A percentile compares a stretch with the other conserved stretches of the same genome.
Evolutionary conservation across 2,797 vertebrate species (phyloP).

Genomic region (Phalloptychus januarius): DNA sequence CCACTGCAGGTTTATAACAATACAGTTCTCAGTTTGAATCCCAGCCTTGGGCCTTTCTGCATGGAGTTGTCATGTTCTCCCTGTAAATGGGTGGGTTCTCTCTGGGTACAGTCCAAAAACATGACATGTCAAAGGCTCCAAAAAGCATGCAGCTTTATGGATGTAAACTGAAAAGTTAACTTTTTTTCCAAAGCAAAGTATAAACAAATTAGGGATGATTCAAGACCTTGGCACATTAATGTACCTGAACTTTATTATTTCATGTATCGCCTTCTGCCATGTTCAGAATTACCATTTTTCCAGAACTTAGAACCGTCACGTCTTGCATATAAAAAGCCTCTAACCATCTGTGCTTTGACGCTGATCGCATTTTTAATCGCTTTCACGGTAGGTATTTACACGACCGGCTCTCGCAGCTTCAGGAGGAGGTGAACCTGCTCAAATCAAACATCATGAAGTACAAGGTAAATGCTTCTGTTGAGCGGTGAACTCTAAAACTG

Average conservation of each 20-base stretch:
- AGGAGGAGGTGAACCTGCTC: conserved; percentile 93
- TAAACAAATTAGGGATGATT: background rate
- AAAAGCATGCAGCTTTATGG: background rate
- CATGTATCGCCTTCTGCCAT: background rate
- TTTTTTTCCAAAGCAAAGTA: background rate
- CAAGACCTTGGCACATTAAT: background rate
- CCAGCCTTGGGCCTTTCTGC: background rate
- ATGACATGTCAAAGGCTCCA: background rate
- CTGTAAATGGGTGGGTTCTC: background rate
- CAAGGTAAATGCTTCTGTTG: conserved; percentile 82
- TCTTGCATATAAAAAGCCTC: background rate
- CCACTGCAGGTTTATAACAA: background rate
- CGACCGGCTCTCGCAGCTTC: conserved; percentile 92
- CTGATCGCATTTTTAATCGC: conserved; percentile 4
- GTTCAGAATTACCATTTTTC: conserved; percentile 4
- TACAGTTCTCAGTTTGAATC: background rate
- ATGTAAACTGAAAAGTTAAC: background rate
- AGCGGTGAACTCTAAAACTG: background rate
- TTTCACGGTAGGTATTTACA: conserved; percentile 89
- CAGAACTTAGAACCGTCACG: background rate
- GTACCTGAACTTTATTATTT: background rate
- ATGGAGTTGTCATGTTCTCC: background rate
- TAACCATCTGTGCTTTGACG: background rate
- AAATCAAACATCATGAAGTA: conserved; percentile 96
- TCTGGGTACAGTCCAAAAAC: background rate